A percentile compares a stretch with the other conserved stretches of the same genome.
phyloP scores from a whole-genome alignment of 2,797 vertebrate genomes.

The Characodon lateralis region DNA sequence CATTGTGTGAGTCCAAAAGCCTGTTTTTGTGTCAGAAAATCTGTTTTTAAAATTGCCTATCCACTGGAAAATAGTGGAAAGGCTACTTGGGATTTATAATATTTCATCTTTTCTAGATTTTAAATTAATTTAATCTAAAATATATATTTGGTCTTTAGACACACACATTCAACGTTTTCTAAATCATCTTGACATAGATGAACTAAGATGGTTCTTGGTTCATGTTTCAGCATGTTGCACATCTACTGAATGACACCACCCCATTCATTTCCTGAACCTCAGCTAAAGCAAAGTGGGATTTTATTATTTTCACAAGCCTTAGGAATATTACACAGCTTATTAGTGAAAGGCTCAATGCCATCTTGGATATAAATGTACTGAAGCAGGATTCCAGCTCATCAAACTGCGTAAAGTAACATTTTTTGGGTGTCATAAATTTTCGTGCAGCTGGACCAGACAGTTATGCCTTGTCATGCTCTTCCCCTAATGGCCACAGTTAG shows the following conservation, averaged over 20 bases:
- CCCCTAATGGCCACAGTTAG: constrained; percentile 38
- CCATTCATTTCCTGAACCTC: constrained; percentile 26
- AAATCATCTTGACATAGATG: no score
- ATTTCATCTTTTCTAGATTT: neutral
- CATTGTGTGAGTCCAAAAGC: neutral
- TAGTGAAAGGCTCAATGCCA: constrained; percentile 23
- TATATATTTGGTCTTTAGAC: neutral
- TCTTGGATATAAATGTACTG: constrained; percentile 2
- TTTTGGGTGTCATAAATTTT: constrained; percentile 29
- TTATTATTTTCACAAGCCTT: constrained; percentile 29
- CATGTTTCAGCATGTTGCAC: constrained; percentile 19
- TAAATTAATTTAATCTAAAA: neutral
- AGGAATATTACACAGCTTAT: constrained; percentile 39
- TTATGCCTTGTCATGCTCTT: constrained; percentile 65
- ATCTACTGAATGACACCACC: constrained; percentile 8
- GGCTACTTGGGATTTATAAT: neutral
- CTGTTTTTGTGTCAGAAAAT: neutral
- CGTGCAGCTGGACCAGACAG: constrained; percentile 46
- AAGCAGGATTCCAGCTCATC: constrained; percentile 6
- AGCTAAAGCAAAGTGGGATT: constrained; percentile 24
- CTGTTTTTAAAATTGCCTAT: neutral
- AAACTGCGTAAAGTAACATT: constrained; percentile 16
- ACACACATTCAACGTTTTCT: no score
- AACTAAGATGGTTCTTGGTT: neutral
- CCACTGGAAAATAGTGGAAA: neutral